A percentile compares a stretch with the other conserved stretches of the same genome.
Conservation (phyloP, 1,140 invertebrate genomes). For the Coptotermes formosanus region DNA sequence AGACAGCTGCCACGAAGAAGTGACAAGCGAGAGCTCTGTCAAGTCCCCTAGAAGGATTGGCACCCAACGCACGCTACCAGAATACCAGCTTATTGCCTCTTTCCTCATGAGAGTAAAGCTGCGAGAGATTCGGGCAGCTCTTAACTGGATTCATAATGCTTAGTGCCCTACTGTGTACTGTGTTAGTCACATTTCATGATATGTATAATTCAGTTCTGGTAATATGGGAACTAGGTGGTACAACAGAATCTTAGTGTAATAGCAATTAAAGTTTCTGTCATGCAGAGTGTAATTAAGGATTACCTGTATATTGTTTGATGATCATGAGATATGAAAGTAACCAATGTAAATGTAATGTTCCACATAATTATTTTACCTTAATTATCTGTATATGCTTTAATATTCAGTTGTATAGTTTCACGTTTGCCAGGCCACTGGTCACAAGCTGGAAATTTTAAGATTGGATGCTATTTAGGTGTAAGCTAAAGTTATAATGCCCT, state of each 20-base stretch:
- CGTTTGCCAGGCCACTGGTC: no score
- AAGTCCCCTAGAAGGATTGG: slow-evolving; percentile 34
- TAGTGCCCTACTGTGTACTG: not conserved
- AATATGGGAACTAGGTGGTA: not conserved
- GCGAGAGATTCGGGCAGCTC: slow-evolving; percentile 56
- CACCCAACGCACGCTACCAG: slow-evolving; percentile 61
- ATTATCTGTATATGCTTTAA: no score
- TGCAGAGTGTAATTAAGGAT: not conserved
- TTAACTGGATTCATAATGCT: slow-evolving; percentile 58
- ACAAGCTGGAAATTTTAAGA: no score
- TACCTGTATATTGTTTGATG: no score
- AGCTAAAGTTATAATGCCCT: no score
- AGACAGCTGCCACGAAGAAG: not conserved
- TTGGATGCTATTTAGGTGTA: no score
- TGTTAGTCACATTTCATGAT: not conserved
- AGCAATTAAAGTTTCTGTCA: not conserved
- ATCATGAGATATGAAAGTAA: no score
- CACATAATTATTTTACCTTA: no score
- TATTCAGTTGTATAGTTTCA: no score
- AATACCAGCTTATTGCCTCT: slow-evolving; percentile 71
- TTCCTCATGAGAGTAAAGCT: slow-evolving; percentile 65
- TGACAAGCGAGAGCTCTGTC: not conserved
- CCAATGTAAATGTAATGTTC: no score
- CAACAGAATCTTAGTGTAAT: not conserved
- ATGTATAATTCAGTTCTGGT: not conserved